Evolutionary conservation across 2,888 invertebrate species (phyloP), one percentile per base, ranked within the genome.

Genomic region (Digitonthophagus gazella): DNA sequence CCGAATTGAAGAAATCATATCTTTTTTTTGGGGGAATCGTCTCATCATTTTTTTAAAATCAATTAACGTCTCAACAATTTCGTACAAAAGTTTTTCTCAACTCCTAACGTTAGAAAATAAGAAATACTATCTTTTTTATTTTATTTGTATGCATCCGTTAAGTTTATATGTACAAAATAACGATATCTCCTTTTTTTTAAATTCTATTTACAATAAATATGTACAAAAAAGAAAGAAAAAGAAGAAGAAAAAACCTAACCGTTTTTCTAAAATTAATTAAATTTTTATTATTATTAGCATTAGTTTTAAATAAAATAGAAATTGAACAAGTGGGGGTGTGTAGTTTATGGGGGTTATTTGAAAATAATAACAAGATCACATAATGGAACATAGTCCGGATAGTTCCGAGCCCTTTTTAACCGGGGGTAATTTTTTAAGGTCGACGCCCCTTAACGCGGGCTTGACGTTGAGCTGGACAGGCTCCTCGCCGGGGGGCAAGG

Each of bases 331-430:
- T 8, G 6, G 28, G 28, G 28, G 28, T n/a, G n/a, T n/a, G n/a
- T n/a, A n/a, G 16, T 65, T 15, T 65, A 56, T 28, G 56, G 20
- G 20, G 8, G n/a, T 20, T 19, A 55, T 54, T 18, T 11, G n/a
- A 64, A 16, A n/a, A n/a, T n/a, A n/a, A n/a, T n/a, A 69, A 67
- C 65, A 67, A 67, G 73, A 81, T 87, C 86, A 93, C 93, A 93
- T 93, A 76, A 96, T 92, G 65, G 92, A 90, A 84, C 96, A 96
- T 75, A 96, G 85, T 22, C 93, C 95, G 0, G 95, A 95, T 15
- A 93, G 85, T 80, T 96, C 95, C 71, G 86, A 87, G 22, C 95
- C 95, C 80, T 88, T 91, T 69, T 86, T 85, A 58, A 92, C 87
- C 0, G 90, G 90, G 2, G 93, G 91, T 74, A 91, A 87, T 76